Evolutionary conservation across 1,140 invertebrate genomes (phyloP).

Genomic region (Gryon sp.): DNA sequence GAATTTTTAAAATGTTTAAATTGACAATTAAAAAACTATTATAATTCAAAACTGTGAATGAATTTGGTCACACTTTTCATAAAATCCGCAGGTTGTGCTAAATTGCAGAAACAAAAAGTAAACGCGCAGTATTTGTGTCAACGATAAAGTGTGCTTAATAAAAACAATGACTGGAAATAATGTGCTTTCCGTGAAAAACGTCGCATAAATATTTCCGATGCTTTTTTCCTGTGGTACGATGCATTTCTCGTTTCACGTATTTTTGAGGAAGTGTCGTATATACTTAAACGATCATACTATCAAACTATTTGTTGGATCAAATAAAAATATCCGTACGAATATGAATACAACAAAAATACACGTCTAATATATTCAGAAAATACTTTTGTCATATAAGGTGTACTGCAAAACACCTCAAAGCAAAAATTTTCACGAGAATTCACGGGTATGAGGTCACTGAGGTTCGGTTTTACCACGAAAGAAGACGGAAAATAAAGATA

Average conservation of each 20-base stretch:
- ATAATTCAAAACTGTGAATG: no score
- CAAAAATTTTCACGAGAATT: conserved; percentile 48
- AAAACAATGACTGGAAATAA: background rate
- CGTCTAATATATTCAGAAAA: conserved; percentile 45
- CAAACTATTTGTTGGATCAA: conserved; percentile 31
- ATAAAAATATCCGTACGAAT: conserved; percentile 51
- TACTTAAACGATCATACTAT: conserved; percentile 41
- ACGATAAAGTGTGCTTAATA: no score
- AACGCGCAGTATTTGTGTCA: no score
- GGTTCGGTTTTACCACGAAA: conserved; percentile 24
- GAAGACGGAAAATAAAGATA: background rate
- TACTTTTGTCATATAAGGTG: conserved; percentile 34
- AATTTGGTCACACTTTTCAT: no score
- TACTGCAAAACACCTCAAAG: conserved; percentile 15
- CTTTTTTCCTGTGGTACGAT: background rate
- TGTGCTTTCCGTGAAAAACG: background rate
- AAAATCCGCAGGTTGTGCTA: no score
- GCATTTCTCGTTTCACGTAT: conserved; percentile 16
- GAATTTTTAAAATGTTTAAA: no score
- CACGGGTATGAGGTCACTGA: conserved; percentile 43
- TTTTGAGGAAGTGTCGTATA: conserved; percentile 23
- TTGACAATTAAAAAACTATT: no score
- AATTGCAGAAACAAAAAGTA: no score
- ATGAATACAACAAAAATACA: conserved; percentile 56
- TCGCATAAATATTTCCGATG: conserved; percentile 9